Conservation (phyloP, 2,797 vertebrate genomes). For the Crax fasciolata region DNA sequence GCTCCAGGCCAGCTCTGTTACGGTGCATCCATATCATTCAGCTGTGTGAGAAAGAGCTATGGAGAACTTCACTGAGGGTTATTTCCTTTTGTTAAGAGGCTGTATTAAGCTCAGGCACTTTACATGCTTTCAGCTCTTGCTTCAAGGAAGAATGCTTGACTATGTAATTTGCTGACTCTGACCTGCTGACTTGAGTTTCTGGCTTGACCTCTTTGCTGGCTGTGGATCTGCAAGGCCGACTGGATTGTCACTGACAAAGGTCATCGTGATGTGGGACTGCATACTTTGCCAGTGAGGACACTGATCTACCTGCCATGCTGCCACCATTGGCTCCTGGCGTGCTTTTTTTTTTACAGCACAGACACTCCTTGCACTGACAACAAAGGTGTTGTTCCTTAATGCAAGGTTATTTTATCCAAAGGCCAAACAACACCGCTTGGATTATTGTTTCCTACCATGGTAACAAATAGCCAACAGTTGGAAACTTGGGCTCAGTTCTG, state of each 20-base stretch:
- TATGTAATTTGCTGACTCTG: background rate
- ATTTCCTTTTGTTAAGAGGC: background rate
- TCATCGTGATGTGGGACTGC: background rate
- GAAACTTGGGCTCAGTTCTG: background rate
- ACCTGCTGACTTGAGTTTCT: background rate
- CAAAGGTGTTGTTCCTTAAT: too few relatives aligned
- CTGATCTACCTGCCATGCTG: background rate
- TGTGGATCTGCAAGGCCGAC: background rate
- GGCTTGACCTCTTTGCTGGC: background rate
- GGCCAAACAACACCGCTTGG: background rate
- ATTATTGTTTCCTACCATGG: background rate
- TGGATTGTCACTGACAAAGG: background rate
- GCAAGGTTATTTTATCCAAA: background rate
- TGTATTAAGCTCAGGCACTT: background rate
- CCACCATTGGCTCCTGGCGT: background rate
- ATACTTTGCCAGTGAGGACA: background rate
- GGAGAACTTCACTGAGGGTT: background rate
- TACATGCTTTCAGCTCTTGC: background rate
- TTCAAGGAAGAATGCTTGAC: background rate
- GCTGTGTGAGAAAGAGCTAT: background rate
- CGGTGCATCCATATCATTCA: background rate
- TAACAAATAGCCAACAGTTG: background rate
- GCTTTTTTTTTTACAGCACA: background rate
- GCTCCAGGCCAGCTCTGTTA: background rate
- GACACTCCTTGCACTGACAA: background rate